These are phyloP conservation scores for Solenodon paradoxus DNA, from an alignment of 2,113 vertebrate species.

Conservation along the genomic window DNA sequence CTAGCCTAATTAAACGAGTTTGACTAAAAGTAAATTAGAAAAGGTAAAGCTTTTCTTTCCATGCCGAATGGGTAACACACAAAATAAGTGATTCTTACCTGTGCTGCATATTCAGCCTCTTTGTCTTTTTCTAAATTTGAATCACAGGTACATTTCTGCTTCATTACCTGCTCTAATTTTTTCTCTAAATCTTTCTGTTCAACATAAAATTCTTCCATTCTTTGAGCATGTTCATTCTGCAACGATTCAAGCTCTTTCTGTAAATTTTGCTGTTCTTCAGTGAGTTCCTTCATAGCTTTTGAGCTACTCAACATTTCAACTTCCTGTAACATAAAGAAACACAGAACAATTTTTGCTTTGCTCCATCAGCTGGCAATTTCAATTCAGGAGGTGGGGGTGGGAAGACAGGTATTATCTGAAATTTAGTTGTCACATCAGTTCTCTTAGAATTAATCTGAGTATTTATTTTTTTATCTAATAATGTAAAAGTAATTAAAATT, in stretches of 20 bases:
- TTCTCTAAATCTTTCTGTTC: slow-evolving; percentile 96
- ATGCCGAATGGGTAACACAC: background rate
- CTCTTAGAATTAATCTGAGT: background rate
- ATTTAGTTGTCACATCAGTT: background rate
- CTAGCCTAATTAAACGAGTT: background rate
- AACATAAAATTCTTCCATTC: slow-evolving; percentile 93
- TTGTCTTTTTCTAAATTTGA: slow-evolving; percentile 90
- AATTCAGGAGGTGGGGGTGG: background rate
- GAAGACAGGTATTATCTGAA: background rate
- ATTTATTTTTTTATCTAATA: slow-evolving; percentile 35
- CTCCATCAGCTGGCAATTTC: slow-evolving; percentile 30
- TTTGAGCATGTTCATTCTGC: slow-evolving; percentile 93
- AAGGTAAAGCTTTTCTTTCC: background rate
- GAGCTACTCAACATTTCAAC: slow-evolving; percentile 89
- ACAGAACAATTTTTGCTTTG: slow-evolving; percentile 33
- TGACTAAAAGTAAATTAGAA: background rate
- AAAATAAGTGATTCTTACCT: slow-evolving; percentile 85
- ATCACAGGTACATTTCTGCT: slow-evolving; percentile 94
- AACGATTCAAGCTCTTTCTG: slow-evolving; percentile 94
- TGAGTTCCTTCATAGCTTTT: slow-evolving; percentile 92
- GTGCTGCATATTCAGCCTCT: slow-evolving; percentile 94
- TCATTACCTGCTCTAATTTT: slow-evolving; percentile 94
- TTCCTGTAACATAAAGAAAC: slow-evolving; percentile 83
- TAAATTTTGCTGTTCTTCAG: slow-evolving; percentile 92
- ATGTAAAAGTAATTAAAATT: slow-evolving; percentile 3